Evolutionary conservation across 2,113 vertebrate species (phyloP), one percentile per base, ranked within the genome.

Genomic region (Myotis yumanensis): DNA sequence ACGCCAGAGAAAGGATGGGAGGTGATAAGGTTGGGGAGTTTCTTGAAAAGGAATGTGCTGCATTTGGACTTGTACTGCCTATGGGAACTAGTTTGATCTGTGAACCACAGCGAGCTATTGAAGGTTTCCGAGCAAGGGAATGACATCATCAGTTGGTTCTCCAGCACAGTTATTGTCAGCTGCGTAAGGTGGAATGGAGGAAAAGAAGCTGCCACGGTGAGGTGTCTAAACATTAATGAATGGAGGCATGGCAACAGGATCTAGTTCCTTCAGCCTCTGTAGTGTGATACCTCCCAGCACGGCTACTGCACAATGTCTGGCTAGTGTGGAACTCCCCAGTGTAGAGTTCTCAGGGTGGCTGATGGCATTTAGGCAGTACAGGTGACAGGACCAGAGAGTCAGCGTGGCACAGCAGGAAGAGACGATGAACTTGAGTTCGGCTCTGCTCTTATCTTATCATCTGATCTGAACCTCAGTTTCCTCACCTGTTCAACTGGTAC

Each of bases 91-190:
- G 51, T 86, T 43, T 37, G 40, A 46, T 77, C 88, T 66, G 46
- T 89, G 91, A 73, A 30, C 48, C 11, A 10, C 6, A n/a, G 35
- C 54, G 57, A 90, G 23, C 86, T 80, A 7, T 4, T 22, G 40
- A 87, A 69, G 48, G 40, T 76, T 94, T 51, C 85, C 51, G 43
- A 93, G 73, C 17, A 75, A 43, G 76, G 48, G 14, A 18, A 22
- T 22, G 4, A 35, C 15, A 2, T 7, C 25, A 32, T 48, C 17
- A 30, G 69, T 28, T 23, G 23, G n/a, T 52, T 7, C 23, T 51
- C 7, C 32, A 8, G 23, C 57, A 46, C 32, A 69, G 3, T 59
- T 40, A 48, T 16, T 62, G 69, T 73, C 37, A 37, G 46, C 37
- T 57, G 6, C 23, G 40, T 15, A 23, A 18, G 43, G 40, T 54